phyloP scores from a whole-genome alignment of 2,113 vertebrate genomes.

The Aix galericulata region DNA sequence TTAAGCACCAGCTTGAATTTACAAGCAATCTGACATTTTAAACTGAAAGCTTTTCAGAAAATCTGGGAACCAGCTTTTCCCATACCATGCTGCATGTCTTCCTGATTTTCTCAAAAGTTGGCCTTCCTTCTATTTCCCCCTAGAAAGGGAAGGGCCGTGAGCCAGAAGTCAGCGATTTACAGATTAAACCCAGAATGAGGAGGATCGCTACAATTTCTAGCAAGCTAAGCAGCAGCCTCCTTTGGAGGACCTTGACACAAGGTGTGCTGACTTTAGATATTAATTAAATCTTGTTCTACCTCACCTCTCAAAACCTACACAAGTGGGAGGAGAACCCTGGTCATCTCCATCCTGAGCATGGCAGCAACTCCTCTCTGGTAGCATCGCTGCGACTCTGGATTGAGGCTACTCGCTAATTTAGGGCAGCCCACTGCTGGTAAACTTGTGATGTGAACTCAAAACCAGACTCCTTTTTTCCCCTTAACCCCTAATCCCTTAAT shows the following conservation, averaged over 20 bases:
- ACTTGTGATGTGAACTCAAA: background rate
- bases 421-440: background rate
- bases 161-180: background rate
- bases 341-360: background rate
- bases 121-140: background rate
- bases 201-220: fast-evolving
- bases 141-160: background rate
- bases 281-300: background rate
- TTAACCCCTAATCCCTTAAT: background rate
- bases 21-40: fast-evolving
- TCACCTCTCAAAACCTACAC: background rate
- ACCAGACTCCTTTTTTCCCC: fast-evolving
- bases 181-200: background rate
- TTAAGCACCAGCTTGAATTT: background rate
- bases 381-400: fast-evolving
- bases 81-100: too few species aligned
- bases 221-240: background rate
- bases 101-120: background rate
- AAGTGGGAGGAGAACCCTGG: fast-evolving
- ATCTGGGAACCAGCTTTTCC: background rate
- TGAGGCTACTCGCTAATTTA: fast-evolving
- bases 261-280: background rate
- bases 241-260: background rate
- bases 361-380: background rate
- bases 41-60: background rate